phyloP scores from a whole-genome alignment of 2,797 vertebrate genomes.

The Xenopus petersii region DNA sequence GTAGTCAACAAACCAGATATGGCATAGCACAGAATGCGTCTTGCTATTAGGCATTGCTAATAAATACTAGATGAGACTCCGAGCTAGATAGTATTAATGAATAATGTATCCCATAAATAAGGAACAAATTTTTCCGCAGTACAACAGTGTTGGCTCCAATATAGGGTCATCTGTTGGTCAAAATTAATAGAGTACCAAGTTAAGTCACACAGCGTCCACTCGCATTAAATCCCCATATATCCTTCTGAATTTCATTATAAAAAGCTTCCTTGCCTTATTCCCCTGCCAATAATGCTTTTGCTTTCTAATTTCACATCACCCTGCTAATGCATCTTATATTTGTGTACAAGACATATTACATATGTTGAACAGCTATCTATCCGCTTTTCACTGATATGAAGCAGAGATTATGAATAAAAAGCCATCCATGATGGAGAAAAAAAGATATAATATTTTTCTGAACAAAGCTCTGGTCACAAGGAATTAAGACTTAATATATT shows the following conservation, averaged over 20 bases:
- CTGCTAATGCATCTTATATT: background rate
- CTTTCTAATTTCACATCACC: background rate
- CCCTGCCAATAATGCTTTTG: background rate
- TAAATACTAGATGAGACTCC: slow-evolving; percentile 17
- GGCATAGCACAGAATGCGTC: background rate
- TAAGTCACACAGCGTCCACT: background rate
- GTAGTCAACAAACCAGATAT: background rate
- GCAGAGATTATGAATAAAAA: too few species aligned
- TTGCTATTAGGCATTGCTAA: background rate
- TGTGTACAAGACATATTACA: too few species aligned
- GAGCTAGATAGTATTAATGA: background rate
- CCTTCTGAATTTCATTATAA: background rate
- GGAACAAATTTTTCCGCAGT: background rate
- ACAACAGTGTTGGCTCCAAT: background rate
- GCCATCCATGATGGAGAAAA: too few species aligned
- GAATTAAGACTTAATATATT: too few species aligned
- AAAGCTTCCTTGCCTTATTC: background rate
- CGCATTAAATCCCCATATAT: slow-evolving; percentile 1
- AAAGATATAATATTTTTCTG: too few species aligned
- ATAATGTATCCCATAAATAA: slow-evolving; percentile 1
- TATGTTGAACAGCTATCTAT: too few species aligned
- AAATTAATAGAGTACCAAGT: slow-evolving; percentile 6
- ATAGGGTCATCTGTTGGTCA: slow-evolving; percentile 2
- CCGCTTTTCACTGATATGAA: too few species aligned
- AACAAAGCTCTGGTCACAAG: too few species aligned